phyloP scores from a whole-genome alignment of 2,888 invertebrate species.

The Amphipoea oculea region DNA sequence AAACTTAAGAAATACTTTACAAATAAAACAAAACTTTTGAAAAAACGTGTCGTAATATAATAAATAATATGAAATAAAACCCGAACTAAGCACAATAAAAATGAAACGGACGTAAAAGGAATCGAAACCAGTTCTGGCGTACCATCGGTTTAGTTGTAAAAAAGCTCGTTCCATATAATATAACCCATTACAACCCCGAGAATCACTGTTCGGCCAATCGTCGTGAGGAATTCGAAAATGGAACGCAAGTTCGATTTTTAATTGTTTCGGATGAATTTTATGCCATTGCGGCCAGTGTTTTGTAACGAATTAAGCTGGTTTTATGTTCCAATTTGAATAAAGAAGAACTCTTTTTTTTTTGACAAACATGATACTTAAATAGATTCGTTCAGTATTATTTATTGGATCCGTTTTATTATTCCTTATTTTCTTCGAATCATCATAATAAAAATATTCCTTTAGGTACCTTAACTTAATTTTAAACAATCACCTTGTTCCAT shows the following conservation, averaged over 20 bases:
- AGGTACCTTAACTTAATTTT: not conserved
- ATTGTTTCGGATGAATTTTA: conserved; percentile 84
- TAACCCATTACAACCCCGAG: conserved; percentile 89
- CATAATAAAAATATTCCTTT: not conserved
- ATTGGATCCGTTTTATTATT: not conserved
- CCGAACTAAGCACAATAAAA: conserved; percentile 85
- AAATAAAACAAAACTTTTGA: conserved; percentile 71
- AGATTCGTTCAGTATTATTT: conserved; percentile 7
- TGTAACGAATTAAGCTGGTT: conserved; percentile 74
- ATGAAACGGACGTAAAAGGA: conserved; percentile 85
- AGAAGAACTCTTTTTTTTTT: conserved; percentile 39
- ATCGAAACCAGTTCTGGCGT: conserved; percentile 86
- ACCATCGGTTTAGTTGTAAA: conserved; percentile 89
- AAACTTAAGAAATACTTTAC: conserved; percentile 59
- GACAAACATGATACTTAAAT: not conserved
- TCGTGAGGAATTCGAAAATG: conserved; percentile 84
- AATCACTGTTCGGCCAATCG: conserved; percentile 87
- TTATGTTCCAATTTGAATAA: conserved; percentile 75
- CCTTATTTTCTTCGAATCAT: not conserved
- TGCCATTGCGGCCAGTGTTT: conserved; percentile 77
- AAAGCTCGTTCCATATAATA: conserved; percentile 89
- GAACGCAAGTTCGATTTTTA: conserved; percentile 87
- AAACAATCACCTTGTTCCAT: not conserved
- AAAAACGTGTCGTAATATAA: conserved; percentile 85
- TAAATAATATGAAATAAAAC: conserved; percentile 85